phyloP scores from a whole-genome alignment of 1,140 invertebrate genomes.

The Zaprionus ghesquierei region DNA sequence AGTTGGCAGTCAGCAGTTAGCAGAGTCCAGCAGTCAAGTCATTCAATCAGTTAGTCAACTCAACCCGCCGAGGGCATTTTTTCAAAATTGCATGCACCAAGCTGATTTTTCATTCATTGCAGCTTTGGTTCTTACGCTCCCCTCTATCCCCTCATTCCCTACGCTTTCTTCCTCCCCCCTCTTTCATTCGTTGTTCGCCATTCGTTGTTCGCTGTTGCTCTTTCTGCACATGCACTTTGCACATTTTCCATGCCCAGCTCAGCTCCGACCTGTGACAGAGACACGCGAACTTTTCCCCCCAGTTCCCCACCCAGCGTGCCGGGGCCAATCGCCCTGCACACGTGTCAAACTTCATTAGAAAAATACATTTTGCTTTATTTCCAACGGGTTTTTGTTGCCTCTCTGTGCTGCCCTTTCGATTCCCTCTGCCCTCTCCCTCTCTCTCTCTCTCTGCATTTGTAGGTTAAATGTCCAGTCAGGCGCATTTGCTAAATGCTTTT shows the following conservation, averaged over 20 bases:
- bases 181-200: constrained; percentile 29
- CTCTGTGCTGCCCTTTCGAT: constrained; percentile 21
- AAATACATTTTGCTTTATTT: constrained; percentile 41
- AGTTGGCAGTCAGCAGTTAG: not conserved
- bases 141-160: no score
- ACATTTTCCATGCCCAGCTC: constrained; percentile 44
- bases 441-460: not conserved
- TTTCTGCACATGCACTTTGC: constrained; percentile 38
- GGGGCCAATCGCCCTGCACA: constrained; percentile 4
- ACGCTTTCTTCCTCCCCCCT: constrained; percentile 34
- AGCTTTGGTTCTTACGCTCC: constrained; percentile 56
- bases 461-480: constrained; percentile 3
- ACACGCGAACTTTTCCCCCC: constrained; percentile 52
- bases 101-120: constrained; percentile 77
- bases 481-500: constrained; percentile 39
- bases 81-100: constrained; percentile 69
- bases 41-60: constrained; percentile 48
- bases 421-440: not conserved
- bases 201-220: constrained; percentile 23
- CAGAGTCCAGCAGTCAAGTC: constrained; percentile 23
- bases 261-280: constrained; percentile 57
- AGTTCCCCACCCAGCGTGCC: not conserved
- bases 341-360: constrained; percentile 76
- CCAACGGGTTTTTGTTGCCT: not conserved
- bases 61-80: constrained; percentile 53